Evolutionary conservation across 1,140 invertebrate genomes (phyloP).

Genomic region (Pseudomyrmex concolor): DNA sequence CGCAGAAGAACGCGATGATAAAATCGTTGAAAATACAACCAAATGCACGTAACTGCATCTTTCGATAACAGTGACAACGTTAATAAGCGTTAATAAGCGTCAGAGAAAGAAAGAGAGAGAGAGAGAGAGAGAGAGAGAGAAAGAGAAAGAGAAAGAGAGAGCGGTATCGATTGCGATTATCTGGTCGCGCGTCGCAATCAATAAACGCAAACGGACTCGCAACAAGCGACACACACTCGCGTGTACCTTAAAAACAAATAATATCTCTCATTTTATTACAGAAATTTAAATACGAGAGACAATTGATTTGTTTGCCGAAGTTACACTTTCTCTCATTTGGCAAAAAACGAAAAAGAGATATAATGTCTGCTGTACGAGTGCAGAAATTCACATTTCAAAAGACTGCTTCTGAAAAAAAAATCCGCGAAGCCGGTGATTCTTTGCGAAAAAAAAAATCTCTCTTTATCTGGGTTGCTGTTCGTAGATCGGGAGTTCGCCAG

Average conservation of each 20-base stretch:
- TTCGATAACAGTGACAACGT: constrained; percentile 12
- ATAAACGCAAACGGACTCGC: neutral
- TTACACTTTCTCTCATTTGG: too few species aligned
- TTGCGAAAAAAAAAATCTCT: neutral
- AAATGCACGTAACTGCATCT: neutral
- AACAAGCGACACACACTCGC: neutral
- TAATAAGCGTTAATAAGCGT: constrained; percentile 50
- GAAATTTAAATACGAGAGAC: neutral
- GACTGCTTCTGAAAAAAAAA: neutral
- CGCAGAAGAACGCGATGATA: constrained; percentile 3
- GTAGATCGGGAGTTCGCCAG: constrained; percentile 12
- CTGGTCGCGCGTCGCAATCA: neutral
- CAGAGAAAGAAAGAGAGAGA: too few species aligned
- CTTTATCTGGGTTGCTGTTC: neutral
- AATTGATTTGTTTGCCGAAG: too few species aligned
- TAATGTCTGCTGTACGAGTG: too few species aligned
- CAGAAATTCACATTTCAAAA: constrained; percentile 17
- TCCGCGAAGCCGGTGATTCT: neutral
- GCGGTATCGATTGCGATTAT: constrained; percentile 49
- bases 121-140: neutral
- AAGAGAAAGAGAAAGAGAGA: neutral
- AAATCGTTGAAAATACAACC: constrained; percentile 39
- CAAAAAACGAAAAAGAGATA: neutral
- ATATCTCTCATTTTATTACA: neutral
- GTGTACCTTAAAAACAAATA: neutral